Conservation (phyloP, 2,888 invertebrate genomes). For the Spialia ferax region DNA sequence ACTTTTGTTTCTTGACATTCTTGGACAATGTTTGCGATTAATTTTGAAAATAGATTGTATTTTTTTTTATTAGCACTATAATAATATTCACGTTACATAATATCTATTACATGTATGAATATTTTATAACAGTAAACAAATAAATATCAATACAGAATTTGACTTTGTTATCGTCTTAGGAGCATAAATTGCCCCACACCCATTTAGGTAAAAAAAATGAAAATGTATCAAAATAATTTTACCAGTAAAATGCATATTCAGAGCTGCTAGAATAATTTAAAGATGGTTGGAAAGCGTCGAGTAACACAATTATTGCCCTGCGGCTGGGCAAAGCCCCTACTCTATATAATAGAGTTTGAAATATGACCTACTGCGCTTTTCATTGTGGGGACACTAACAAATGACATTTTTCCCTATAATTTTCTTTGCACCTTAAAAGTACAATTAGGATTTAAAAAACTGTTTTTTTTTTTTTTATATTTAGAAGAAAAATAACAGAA, state of each 20-base stretch:
- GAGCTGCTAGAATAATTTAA: constrained; percentile 26
- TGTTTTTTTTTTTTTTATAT: no score
- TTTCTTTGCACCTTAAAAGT: constrained; percentile 15
- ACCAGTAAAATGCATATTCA: constrained; percentile 24
- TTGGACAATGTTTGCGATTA: no score
- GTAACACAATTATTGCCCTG: constrained; percentile 38
- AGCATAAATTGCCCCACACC: background rate
- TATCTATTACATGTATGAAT: no score
- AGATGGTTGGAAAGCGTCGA: constrained; percentile 27
- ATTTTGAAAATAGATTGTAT: no score
- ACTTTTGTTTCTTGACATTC: no score
- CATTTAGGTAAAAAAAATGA: background rate
- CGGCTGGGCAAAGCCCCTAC: constrained; percentile 39
- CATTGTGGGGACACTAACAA: constrained; percentile 30
- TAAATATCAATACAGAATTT: no score
- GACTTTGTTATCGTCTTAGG: background rate
- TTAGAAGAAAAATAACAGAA: no score
- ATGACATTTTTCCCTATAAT: constrained; percentile 23
- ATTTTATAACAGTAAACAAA: no score
- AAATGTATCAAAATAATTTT: constrained; percentile 2
- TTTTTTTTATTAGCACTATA: no score
- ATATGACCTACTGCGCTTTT: constrained; percentile 34
- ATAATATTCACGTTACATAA: no score
- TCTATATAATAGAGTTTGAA: constrained; percentile 38
- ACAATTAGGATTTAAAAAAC: constrained; percentile 2